These are phyloP conservation scores for Lindbergichthys nudifrons DNA, from an alignment of 2,797 vertebrate species.

Conservation along the genomic window DNA sequence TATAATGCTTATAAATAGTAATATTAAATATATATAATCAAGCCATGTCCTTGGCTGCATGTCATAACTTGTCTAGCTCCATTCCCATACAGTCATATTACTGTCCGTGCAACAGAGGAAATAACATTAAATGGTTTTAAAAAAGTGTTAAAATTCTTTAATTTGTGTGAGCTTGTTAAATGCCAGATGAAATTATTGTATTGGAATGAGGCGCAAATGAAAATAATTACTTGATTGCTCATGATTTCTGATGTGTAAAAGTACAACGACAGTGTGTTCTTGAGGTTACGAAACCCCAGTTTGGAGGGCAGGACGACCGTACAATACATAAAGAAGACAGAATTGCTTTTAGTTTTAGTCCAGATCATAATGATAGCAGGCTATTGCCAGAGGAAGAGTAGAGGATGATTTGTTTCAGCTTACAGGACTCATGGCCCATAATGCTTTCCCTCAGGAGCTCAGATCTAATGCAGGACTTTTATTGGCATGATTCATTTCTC, in stretches of 20 bases:
- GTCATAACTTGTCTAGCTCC: neutral
- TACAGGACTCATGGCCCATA: conserved; percentile 65
- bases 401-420: conserved; percentile 67
- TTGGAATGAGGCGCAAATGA: neutral
- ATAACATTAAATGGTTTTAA: neutral
- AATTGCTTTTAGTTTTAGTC: conserved; percentile 26
- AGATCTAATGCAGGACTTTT: conserved; percentile 66
- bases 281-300: neutral
- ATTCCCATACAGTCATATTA: neutral
- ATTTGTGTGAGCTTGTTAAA: conserved; percentile 4
- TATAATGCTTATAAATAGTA: neutral
- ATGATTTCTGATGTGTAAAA: conserved; percentile 1
- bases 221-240: neutral
- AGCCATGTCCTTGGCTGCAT: neutral
- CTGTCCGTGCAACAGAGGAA: neutral
- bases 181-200: neutral
- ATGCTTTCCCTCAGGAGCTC: conserved; percentile 64
- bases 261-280: neutral
- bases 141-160: neutral
- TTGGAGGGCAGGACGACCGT: neutral
- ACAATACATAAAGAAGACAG: neutral
- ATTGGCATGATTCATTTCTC: conserved; percentile 68
- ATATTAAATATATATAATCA: neutral
- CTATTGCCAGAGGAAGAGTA: conserved; percentile 29
- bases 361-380: conserved; percentile 28